Percentiles rank a stretch among this genome's conserved stretches.
Evolutionary conservation across 2,888 invertebrate genomes (phyloP).

Genomic region (Linnaemya vulpina): DNA sequence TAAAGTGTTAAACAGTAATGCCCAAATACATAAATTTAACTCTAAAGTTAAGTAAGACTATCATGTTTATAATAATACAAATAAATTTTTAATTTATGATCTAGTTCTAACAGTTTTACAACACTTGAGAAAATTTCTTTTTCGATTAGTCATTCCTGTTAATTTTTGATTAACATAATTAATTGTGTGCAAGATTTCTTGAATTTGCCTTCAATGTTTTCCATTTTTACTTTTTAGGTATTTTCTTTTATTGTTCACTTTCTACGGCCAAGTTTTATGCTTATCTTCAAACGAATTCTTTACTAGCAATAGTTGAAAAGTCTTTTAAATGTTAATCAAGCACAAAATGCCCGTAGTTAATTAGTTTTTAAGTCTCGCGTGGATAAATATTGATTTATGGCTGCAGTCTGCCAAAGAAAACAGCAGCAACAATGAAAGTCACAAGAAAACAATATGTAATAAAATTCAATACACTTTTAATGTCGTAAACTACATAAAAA

Average conservation of each 20-base stretch:
- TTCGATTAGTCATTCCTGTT: constrained; percentile 17
- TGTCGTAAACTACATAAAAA: constrained; percentile 25
- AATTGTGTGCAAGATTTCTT: constrained; percentile 41
- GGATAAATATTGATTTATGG: constrained; percentile 71
- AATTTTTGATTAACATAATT: constrained; percentile 36
- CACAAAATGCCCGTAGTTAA: constrained; percentile 56
- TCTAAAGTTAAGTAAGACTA: too few relatives aligned
- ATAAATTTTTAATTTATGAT: not conserved
- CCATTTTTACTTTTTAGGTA: constrained; percentile 1
- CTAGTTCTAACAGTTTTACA: not conserved
- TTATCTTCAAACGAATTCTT: constrained; percentile 27
- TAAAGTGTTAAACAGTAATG: too few relatives aligned
- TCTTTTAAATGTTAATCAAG: constrained; percentile 65
- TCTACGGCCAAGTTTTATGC: constrained; percentile 11
- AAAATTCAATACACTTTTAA: constrained; percentile 43
- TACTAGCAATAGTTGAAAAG: constrained; percentile 29
- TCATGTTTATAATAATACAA: too few relatives aligned
- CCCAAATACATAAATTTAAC: too few relatives aligned
- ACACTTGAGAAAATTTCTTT: constrained; percentile 18
- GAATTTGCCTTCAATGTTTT: constrained; percentile 17
- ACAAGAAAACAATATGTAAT: constrained; percentile 40
- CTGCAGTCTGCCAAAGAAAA: constrained; percentile 32
- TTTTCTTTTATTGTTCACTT: constrained; percentile 13
- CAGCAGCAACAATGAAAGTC: constrained; percentile 34
- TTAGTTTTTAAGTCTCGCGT: constrained; percentile 68